Conservation (phyloP, 2,797 vertebrate genomes). For the Gymnoscopelus microlampas region DNA sequence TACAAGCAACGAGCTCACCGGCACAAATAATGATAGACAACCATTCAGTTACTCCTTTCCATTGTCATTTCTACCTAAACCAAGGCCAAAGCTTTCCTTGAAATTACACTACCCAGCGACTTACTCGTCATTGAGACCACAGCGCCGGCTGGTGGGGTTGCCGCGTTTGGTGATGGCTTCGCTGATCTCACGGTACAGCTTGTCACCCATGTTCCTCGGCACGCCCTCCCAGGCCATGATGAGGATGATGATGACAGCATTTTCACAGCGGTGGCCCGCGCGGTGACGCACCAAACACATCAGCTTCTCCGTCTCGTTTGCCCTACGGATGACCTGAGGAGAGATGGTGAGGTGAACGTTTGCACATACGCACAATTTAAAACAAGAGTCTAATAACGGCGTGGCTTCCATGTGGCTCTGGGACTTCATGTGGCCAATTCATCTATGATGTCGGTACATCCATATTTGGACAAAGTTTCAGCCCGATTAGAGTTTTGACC, state of each 20-base stretch:
- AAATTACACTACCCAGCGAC: constrained; percentile 53
- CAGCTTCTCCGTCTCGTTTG: constrained; percentile 91
- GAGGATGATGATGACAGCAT: constrained; percentile 93
- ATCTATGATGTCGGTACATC: no score
- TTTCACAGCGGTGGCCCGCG: constrained; percentile 93
- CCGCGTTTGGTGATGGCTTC: constrained; percentile 91
- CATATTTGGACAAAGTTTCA: no score
- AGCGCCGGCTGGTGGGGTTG: constrained; percentile 96
- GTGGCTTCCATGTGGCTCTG: no score
- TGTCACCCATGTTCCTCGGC: constrained; percentile 88
- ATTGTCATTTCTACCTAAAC: no score
- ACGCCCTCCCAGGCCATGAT: constrained; percentile 98
- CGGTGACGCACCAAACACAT: constrained; percentile 95
- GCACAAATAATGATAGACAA: no score
- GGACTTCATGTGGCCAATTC: no score
- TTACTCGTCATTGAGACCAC: constrained; percentile 96
- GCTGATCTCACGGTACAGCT: constrained; percentile 91
- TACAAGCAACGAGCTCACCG: no score
- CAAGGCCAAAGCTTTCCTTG: no score
- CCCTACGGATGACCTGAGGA: constrained; percentile 91
- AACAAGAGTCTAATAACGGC: no score
- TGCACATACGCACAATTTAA: no score
- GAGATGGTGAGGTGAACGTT: constrained; percentile 18
- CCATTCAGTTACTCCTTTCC: no score
- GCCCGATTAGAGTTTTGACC: no score